Conservation (phyloP, 2,113 vertebrate genomes). For the Pterophyllum scalare region DNA sequence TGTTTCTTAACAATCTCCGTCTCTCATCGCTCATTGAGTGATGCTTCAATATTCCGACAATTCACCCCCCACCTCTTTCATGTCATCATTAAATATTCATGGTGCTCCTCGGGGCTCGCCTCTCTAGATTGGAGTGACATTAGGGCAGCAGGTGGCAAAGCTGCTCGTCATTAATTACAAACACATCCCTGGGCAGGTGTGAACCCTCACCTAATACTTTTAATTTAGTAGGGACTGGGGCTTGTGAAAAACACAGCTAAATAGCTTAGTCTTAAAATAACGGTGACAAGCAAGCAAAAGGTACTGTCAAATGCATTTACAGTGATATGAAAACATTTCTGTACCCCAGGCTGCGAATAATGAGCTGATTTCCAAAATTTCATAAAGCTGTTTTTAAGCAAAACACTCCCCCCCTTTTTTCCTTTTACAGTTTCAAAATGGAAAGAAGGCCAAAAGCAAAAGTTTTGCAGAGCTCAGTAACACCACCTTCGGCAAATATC, state of each 20-base stretch:
- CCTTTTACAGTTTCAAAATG: not conserved
- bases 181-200: constrained; percentile 33
- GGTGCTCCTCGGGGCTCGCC: constrained; percentile 46
- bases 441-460: not conserved
- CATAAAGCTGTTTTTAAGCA: not conserved
- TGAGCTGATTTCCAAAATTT: not conserved
- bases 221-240: not conserved
- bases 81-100: constrained; percentile 72
- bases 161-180: constrained; percentile 69
- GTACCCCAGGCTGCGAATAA: not conserved
- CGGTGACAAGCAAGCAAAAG: not conserved
- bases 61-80: constrained; percentile 37
- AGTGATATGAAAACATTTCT: not conserved
- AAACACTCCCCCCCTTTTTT: not conserved
- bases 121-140: constrained; percentile 71
- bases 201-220: not conserved
- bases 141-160: constrained; percentile 73
- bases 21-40: not conserved
- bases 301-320: not conserved
- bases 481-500: not conserved
- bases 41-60: not conserved
- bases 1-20: not conserved
- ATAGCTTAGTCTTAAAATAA: not conserved
- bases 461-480: not conserved
- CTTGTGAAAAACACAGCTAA: not conserved